Base-by-base conservation (phyloP, 1,140 invertebrate species). In the Pollicipes pollicipes region DNA sequence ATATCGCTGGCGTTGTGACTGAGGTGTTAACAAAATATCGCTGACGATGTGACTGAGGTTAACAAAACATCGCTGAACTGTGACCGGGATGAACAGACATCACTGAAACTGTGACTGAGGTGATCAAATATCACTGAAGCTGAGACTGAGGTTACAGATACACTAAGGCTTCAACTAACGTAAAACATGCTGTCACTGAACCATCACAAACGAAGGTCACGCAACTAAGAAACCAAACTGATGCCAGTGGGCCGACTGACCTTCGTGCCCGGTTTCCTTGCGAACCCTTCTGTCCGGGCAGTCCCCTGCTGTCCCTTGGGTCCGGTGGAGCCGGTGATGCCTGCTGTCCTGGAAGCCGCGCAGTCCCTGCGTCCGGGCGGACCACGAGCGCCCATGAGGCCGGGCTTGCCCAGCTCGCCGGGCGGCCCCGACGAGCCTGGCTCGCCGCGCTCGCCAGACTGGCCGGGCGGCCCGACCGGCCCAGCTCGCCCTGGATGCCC, bases 361-460 rank as follows among this genome's bases (percentile, higher is more conserved):
- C 26, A 80, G 73, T 69, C 87, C 86, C 74, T 82, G 83, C 63
- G 80, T 69, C 87, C 85, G 70, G 80, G 76, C 29, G 78, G 77
- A 32, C 86, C 88, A 74, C 88, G 78, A 75, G 88, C 87, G 70
- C 89, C 89, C 27, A 84, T 83, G 13, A 81, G 83, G 28, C 88
- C 88, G n/a, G 82, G 76, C 27, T 87, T 84, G n/a, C 89, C 89
- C 6, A 82, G 73, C 78, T 90, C 88, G 73, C 90, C 83, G 76
- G 86, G 82, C n/a, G 83, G 78, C 17, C 89, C 89, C 28, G 88
- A 84, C 67, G 83, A 80, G 68, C 90, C 90, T 31, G 86, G 83
- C 75, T 90, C 88, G 37, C 89, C 89, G 76, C 86, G 81, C 77
- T 88, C 87, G 0, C 85, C 88, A 70, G 87, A 85, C 78, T 89